Evolutionary conservation across 2,797 vertebrate species (phyloP).

Genomic region (Smutsia temminckii): DNA sequence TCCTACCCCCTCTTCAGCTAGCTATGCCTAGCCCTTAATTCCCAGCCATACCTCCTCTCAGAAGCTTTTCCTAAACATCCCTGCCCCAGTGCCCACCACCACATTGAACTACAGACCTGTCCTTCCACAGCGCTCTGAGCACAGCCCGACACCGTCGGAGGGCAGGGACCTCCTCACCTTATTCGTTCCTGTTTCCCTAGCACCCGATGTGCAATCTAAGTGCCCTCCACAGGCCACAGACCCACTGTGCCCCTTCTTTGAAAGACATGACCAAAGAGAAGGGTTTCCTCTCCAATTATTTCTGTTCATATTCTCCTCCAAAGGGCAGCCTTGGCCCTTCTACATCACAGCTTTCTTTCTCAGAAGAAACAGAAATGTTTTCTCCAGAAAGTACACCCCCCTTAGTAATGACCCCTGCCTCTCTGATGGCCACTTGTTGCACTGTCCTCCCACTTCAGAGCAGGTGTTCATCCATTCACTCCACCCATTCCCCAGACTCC

Average conservation of each 20-base stretch:
- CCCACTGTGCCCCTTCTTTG: not conserved
- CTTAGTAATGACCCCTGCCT: not conserved
- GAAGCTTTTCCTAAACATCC: not conserved
- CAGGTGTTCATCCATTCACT: accelerated
- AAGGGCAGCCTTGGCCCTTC: not conserved
- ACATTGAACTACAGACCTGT: not conserved
- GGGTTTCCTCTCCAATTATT: not conserved
- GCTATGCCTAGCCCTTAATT: not conserved
- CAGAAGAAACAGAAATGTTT: not conserved
- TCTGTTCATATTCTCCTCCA: not conserved
- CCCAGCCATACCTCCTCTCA: not conserved
- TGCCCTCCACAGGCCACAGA: not conserved
- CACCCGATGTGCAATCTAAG: accelerated
- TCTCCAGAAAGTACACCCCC: not conserved
- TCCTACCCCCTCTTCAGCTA: not conserved
- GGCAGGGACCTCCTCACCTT: not conserved
- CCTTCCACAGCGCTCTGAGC: not conserved
- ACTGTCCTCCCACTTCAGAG: accelerated
- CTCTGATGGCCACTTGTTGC: not conserved
- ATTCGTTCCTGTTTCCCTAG: not conserved
- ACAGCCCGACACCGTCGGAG: accelerated
- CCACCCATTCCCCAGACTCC: not conserved
- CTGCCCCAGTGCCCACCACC: not conserved
- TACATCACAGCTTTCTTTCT: not conserved
- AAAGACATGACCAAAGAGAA: not conserved